These are phyloP conservation scores for Piaya cayana DNA, from an alignment of 2,113 vertebrate species.

Conservation along the genomic window DNA sequence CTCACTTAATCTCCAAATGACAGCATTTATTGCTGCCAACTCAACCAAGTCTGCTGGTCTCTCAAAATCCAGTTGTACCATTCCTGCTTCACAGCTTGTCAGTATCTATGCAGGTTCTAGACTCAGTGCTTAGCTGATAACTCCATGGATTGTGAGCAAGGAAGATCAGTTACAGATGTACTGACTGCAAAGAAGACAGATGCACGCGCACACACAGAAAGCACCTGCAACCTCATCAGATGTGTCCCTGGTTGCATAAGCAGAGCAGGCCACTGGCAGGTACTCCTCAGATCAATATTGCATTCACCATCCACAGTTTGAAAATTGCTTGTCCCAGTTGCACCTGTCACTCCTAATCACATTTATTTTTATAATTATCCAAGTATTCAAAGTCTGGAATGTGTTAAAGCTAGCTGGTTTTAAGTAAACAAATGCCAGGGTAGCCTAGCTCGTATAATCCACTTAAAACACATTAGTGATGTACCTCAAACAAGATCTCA, in stretches of 20 bases:
- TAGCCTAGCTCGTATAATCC: background rate
- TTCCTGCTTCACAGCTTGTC: background rate
- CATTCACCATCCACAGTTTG: background rate
- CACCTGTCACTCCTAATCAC: background rate
- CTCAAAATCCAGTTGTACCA: background rate
- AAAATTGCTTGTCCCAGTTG: background rate
- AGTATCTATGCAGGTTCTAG: background rate
- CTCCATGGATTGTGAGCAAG: background rate
- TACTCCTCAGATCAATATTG: background rate
- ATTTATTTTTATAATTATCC: background rate
- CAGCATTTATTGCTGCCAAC: background rate
- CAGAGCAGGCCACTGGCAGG: background rate
- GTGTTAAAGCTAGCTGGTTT: background rate
- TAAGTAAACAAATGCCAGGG: constrained; percentile 1
- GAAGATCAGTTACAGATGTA: background rate
- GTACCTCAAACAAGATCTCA: constrained; percentile 6
- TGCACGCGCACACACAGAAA: background rate
- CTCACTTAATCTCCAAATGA: background rate
- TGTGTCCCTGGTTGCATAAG: background rate
- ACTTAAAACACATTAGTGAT: constrained; percentile 3
- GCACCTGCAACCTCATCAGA: background rate
- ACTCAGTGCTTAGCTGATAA: background rate
- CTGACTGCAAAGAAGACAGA: background rate
- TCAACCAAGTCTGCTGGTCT: background rate
- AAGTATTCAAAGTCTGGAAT: background rate